Evolutionary conservation across 2,797 vertebrate species (phyloP).

Genomic region (Lophotriccus pileatus): DNA sequence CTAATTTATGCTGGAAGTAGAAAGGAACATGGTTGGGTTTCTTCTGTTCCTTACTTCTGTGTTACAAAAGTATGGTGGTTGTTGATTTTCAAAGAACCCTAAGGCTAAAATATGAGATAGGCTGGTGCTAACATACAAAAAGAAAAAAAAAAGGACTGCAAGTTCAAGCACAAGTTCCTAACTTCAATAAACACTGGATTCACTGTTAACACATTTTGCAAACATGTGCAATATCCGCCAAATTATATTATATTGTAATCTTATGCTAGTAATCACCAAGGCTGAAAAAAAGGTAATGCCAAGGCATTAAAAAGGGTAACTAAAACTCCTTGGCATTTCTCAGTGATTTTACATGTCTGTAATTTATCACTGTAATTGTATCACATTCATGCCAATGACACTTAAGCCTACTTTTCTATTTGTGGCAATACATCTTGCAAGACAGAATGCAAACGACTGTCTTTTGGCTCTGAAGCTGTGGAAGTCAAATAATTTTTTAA

Average conservation of each 20-base stretch:
- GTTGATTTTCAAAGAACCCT: background rate
- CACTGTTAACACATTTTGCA: background rate
- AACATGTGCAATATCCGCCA: background rate
- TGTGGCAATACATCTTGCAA: background rate
- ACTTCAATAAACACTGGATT: background rate
- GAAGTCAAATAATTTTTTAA: background rate
- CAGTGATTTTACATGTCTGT: background rate
- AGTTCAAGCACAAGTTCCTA: background rate
- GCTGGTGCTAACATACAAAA: background rate
- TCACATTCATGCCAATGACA: background rate
- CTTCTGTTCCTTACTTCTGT: background rate
- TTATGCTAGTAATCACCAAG: background rate
- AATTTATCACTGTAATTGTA: conserved; percentile 14
- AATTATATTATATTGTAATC: background rate
- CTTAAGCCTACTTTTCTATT: background rate
- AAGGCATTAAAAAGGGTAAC: background rate
- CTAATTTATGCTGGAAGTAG: background rate
- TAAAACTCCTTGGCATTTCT: background rate
- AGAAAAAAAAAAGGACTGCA: background rate
- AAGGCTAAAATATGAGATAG: background rate
- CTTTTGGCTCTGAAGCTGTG: background rate
- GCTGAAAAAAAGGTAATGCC: background rate
- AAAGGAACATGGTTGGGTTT: background rate
- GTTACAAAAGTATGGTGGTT: background rate
- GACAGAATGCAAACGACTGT: background rate